phyloP scores from a whole-genome alignment of 2,797 vertebrate species.

The Eleutherodactylus coqui region DNA sequence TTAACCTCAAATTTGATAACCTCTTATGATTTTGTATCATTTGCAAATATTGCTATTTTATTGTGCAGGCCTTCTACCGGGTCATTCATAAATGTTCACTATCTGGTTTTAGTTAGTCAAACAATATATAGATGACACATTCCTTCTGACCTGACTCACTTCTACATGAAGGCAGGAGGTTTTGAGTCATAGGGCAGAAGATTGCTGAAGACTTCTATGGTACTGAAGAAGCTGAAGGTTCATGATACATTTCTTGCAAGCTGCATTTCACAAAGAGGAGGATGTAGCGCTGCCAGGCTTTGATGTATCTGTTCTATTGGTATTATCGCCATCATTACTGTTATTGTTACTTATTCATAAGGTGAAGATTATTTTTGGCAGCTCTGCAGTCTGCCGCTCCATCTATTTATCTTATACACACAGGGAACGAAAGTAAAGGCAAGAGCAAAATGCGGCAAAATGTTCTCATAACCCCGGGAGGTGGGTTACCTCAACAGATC shows the following conservation, averaged over 20 bases:
- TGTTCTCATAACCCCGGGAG: background rate
- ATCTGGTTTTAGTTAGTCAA: too few species aligned
- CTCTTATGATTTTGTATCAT: too few species aligned
- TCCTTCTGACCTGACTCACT: background rate
- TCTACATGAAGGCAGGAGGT: background rate
- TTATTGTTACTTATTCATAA: constrained; percentile 39
- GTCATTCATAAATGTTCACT: too few species aligned
- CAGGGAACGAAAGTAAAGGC: background rate
- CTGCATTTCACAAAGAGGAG: constrained; percentile 5
- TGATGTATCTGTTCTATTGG: constrained; percentile 22
- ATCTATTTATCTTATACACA: constrained; percentile 19
- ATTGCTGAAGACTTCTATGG: background rate
- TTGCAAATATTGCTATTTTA: too few species aligned
- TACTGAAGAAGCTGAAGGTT: background rate
- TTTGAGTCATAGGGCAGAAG: background rate
- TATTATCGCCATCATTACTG: constrained; percentile 27
- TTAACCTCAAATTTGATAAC: too few species aligned
- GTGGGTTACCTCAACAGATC: background rate
- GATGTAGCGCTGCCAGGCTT: background rate
- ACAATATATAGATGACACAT: too few species aligned
- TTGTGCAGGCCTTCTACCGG: too few species aligned
- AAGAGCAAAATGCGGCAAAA: background rate
- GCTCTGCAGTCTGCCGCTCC: background rate
- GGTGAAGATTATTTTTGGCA: constrained; percentile 14
- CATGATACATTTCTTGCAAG: background rate